Conservation (phyloP, 2,797 vertebrate species). For the Champsocephalus gunnari region DNA sequence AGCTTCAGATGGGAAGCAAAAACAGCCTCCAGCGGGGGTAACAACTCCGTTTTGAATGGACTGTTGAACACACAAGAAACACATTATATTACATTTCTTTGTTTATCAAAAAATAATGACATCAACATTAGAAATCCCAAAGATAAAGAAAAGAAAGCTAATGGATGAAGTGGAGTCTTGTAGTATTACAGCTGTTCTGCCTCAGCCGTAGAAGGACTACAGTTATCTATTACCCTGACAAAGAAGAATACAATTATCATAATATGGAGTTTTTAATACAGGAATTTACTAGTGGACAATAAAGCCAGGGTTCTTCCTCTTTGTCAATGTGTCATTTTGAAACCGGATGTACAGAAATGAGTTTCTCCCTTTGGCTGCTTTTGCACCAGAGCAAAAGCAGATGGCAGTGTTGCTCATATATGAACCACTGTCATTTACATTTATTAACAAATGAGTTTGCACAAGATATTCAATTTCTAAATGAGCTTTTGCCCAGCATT, state of each 20-base stretch:
- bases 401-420: constrained; percentile 56
- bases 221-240: not conserved
- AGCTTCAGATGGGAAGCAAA: constrained; percentile 70
- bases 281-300: not conserved
- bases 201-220: not conserved
- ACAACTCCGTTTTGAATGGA: constrained; percentile 79
- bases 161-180: not conserved
- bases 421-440: not conserved
- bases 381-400: constrained; percentile 38
- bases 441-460: not conserved
- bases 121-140: not conserved
- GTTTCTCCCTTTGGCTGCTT: constrained; percentile 17
- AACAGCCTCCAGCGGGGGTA: constrained; percentile 80
- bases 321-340: not conserved
- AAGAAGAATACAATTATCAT: not conserved
- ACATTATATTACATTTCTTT: not conserved
- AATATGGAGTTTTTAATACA: not conserved
- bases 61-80: constrained; percentile 70
- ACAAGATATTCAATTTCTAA: not conserved
- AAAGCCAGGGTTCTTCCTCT: not conserved
- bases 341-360: not conserved
- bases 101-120: not conserved
- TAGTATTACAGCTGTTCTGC: not conserved
- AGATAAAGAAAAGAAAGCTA: not conserved
- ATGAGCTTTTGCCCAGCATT: not conserved